phyloP scores from a whole-genome alignment of 2,113 vertebrate species.

The Lucifuga dentata region DNA sequence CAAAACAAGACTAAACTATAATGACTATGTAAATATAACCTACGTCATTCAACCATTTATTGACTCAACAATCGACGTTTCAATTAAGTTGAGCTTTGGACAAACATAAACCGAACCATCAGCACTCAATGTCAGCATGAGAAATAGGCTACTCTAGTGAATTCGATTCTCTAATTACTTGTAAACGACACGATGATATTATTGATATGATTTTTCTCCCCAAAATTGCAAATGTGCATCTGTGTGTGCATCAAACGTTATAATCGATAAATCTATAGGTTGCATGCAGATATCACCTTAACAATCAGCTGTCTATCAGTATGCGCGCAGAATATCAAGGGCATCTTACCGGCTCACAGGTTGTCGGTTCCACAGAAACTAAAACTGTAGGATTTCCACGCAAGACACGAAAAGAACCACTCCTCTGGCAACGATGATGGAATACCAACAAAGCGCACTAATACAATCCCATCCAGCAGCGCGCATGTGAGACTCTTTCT shows the following conservation, averaged over 20 bases:
- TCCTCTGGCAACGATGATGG: constrained; percentile 78
- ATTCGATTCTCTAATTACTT: constrained; percentile 22
- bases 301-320: background rate
- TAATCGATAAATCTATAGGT: background rate
- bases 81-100: constrained; percentile 67
- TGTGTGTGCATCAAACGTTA: too few relatives aligned
- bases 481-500: constrained; percentile 82
- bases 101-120: constrained; percentile 24
- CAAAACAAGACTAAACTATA: constrained; percentile 1
- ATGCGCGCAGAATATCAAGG: constrained; percentile 1
- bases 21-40: constrained; percentile 32
- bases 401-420: constrained; percentile 75
- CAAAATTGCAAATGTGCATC: background rate
- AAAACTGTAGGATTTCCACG: constrained; percentile 58
- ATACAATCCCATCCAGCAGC: constrained; percentile 79
- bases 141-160: constrained; percentile 40
- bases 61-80: constrained; percentile 68
- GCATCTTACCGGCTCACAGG: constrained; percentile 78
- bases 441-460: constrained; percentile 77
- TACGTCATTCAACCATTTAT: constrained; percentile 26
- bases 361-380: constrained; percentile 68
- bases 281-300: background rate
- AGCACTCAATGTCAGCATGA: constrained; percentile 64
- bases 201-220: background rate
- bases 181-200: constrained; percentile 8